These are phyloP conservation scores for Fulmarus glacialis DNA, from an alignment of 2,113 vertebrate species.

Conservation along the genomic window DNA sequence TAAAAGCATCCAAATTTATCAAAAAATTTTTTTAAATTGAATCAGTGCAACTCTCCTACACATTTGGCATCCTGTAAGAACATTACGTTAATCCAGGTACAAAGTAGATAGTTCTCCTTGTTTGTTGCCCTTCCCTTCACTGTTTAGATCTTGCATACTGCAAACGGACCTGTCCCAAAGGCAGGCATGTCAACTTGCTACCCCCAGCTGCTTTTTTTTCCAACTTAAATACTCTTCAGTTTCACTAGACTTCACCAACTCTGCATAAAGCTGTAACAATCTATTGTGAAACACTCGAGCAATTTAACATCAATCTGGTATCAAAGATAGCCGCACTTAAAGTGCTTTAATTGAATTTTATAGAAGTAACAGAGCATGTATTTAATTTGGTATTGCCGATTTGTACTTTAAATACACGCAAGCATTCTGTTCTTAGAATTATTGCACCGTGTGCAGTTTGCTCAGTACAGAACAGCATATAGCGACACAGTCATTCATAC, in stretches of 20 bases:
- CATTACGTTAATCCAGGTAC: not conserved
- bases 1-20: not conserved
- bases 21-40: not conserved
- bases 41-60: not conserved
- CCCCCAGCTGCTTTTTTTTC: not conserved
- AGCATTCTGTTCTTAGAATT: not conserved
- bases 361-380: not conserved
- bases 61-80: not conserved
- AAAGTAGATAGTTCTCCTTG: not conserved
- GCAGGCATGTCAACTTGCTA: not conserved
- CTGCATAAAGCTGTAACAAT: not conserved
- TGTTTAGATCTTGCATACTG: not conserved
- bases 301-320: not conserved
- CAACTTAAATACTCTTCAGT: not conserved
- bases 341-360: not conserved
- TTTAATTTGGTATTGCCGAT: not conserved
- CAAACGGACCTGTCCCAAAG: not conserved
- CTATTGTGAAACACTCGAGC: not conserved
- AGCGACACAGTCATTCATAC: not conserved
- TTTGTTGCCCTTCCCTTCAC: not conserved
- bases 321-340: not conserved
- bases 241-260: not conserved
- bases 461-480: not conserved
- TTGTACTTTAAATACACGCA: not conserved
- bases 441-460: rapidly evolving